A percentile compares a stretch with the other conserved stretches of the same genome.
Conservation (phyloP, 2,797 vertebrate genomes). For the Enteromius trimaculatus region DNA sequence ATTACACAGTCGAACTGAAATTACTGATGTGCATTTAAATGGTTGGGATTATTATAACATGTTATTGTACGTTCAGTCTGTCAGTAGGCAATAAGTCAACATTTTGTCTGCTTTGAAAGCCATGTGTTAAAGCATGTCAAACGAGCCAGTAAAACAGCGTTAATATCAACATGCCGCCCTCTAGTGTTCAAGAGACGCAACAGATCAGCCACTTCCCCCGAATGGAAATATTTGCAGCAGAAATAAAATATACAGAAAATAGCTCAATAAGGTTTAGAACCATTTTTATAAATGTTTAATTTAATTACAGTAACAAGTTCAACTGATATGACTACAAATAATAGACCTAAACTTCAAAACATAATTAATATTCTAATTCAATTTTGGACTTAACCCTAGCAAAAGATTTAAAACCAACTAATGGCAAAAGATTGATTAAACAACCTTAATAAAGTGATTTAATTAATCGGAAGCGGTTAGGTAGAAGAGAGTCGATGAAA, state of each 20-base stretch:
- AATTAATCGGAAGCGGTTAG: neutral
- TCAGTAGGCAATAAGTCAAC: conserved; percentile 25
- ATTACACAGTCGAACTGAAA: conserved; percentile 1
- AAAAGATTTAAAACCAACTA: neutral
- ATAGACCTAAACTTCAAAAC: neutral
- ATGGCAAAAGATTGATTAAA: neutral
- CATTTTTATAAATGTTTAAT: neutral
- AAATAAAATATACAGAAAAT: neutral
- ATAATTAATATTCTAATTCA: neutral
- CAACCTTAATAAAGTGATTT: neutral
- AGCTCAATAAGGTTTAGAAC: neutral
- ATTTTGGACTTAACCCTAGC: neutral
- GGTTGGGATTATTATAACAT: conserved; percentile 6
- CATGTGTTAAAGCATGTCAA: neutral
- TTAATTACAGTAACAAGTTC: neutral
- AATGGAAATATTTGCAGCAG: neutral
- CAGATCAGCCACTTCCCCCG: neutral
- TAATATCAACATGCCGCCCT: conserved; percentile 48
- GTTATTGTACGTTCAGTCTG: neutral
- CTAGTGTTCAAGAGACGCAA: conserved; percentile 44
- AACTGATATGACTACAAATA: neutral
- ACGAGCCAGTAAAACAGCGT: neutral
- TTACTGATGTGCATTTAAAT: conserved; percentile 9
- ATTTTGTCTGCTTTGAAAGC: conserved; percentile 7
- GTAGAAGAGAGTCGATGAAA: too few relatives aligned